Base-by-base conservation (phyloP, 1,140 invertebrate genomes). In the Sesamia nonagrioides region DNA sequence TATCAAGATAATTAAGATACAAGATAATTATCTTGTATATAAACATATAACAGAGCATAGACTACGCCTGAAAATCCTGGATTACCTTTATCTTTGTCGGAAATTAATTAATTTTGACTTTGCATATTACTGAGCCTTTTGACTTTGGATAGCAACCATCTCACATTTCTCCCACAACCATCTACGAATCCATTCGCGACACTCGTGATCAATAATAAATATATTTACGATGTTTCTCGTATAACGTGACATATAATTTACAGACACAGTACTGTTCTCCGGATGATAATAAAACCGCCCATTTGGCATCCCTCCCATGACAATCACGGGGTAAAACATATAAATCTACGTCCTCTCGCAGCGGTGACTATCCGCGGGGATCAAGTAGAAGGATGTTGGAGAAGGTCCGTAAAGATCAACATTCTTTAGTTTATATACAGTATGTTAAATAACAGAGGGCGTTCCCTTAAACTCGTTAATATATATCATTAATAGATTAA, bases 301-400 rank as follows among this genome's bases (percentile, higher is more conserved):
- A 74, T 74, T 74, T 61, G 72, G 54, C 54, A 61, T 50, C 33
- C 72, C 68, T 71, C 69, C 72, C 72, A 74, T 74, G 72, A 74
- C 72, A 74, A 74, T 74, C 72, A 74, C 54, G 54, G 72, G 54
- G 54, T 74, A 74, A 74, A 45, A 45, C 37, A 18, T 21, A 74
- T 74, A 74, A 74, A 74, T 74, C 72, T 74, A 42, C 72, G 37
- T 74, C 72, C 40, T 54, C 60, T 61, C 13, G 13, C n/a, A 15
- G 54, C 56, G 5, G 17, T 42, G 33, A 48, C 21, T 56, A 50
- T 45, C 18, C 37, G 54, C 42, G 54, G 27, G 15, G 54, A 33
- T 15, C n/a, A 2, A 27, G 17, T 2, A 3, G 3, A 74, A 40
- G 56, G 35, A 37, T 4, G 0, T 72, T 37, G 0, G 6, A 72